Evolutionary conservation across 23 tunicate genomes (phyloP), one percentile per base, ranked within the genome.

Genomic region (Clavelina lepadiformis): DNA sequence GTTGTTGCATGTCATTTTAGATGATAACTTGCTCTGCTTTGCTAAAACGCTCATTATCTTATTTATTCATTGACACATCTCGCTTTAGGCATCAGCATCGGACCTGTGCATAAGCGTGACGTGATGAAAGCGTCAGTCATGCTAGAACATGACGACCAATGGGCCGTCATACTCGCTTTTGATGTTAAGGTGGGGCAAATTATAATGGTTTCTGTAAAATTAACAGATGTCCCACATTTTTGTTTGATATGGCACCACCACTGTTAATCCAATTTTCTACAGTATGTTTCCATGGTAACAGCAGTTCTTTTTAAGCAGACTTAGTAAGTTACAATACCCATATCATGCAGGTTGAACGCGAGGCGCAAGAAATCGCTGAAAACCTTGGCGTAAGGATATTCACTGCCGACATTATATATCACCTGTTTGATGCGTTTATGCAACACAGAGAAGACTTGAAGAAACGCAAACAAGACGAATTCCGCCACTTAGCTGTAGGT

Each of bases 281-380:
- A n/a, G n/a, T n/a, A n/a, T n/a, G n/a, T n/a, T n/a, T n/a, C n/a
- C n/a, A n/a, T n/a, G n/a, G n/a, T n/a, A n/a, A n/a, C n/a, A n/a
- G n/a, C n/a, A n/a, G n/a, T n/a, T n/a, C n/a, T n/a, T n/a, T n/a
- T n/a, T n/a, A n/a, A n/a, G n/a, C n/a, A n/a, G n/a, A n/a, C n/a
- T n/a, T n/a, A 46, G 51, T n/a, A n/a, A n/a, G n/a, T n/a, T n/a
- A n/a, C n/a, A n/a, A n/a, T n/a, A n/a, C n/a, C n/a, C n/a, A 41
- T 41, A 11, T 41, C 49, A 41, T 15, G 13, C 13, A 66, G 72
- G 83, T 89, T 52, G 97, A 83, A 67, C 34, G 98, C 23, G 98
- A 91, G 32, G 98, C 98, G 5, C 98, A 91, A 67, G 98, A 91
- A 53, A 20, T 82, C n/a, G 98, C 98, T 2, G 98, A 91, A 31